phyloP scores from a whole-genome alignment of 2,113 vertebrate genomes.

The Gobius niger region DNA sequence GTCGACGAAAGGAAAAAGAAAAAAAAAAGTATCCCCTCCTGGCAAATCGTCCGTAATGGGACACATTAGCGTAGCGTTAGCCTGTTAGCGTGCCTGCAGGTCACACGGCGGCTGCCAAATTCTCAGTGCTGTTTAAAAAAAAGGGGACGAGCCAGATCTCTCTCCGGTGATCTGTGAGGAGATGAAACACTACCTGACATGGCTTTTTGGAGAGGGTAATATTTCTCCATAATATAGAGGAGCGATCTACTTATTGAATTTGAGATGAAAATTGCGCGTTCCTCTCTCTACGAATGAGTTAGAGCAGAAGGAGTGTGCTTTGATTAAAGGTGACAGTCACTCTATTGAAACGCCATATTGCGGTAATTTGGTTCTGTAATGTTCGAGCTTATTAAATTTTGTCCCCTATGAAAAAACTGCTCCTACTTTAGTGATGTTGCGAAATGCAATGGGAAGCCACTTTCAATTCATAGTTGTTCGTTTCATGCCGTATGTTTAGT shows the following conservation, averaged over 20 bases:
- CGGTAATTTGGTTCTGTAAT: neutral
- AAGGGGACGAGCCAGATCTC: constrained; percentile 50
- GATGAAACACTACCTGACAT: constrained; percentile 30
- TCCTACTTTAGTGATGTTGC: neutral
- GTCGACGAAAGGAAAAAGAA: constrained; percentile 62
- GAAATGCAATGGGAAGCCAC: neutral
- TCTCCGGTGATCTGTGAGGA: constrained; percentile 55
- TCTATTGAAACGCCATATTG: neutral
- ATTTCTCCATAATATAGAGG: constrained; percentile 19
- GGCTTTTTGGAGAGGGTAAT: constrained; percentile 14
- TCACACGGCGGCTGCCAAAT: constrained; percentile 65
- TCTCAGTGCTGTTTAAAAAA: constrained; percentile 55
- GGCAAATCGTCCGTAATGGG: constrained; percentile 78
- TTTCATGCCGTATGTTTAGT: too few species aligned
- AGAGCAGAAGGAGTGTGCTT: neutral
- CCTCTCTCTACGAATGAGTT: neutral
- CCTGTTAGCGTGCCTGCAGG: constrained; percentile 75
- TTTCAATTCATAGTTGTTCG: neutral
- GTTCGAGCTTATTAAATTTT: neutral
- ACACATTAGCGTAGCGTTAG: constrained; percentile 80
- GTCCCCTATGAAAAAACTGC: neutral
- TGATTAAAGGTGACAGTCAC: neutral
- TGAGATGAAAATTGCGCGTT: neutral
- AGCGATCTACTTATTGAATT: constrained; percentile 3
- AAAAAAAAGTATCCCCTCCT: constrained; percentile 68